phyloP scores from a whole-genome alignment of 2,888 invertebrate species.

The Cantharis flavilabris region DNA sequence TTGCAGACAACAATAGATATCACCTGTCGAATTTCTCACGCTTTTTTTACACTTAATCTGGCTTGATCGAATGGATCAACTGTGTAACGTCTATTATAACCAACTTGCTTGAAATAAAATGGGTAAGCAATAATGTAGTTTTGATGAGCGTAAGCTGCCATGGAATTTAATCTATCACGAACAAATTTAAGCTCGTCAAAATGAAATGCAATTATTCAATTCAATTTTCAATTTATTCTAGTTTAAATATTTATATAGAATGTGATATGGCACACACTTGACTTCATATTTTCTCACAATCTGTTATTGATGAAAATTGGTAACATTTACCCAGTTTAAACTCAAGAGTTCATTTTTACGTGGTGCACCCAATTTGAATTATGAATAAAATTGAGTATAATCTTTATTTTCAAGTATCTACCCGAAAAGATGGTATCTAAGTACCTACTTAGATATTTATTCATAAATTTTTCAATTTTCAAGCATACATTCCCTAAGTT shows the following conservation, averaged over 20 bases:
- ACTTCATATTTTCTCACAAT: background rate
- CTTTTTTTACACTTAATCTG: conserved; percentile 28
- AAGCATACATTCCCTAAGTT: background rate
- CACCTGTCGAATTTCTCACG: conserved; percentile 29
- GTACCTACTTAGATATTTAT: background rate
- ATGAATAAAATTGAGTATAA: background rate
- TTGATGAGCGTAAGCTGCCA: conserved; percentile 20
- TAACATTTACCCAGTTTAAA: background rate
- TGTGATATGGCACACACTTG: background rate
- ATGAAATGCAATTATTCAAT: background rate
- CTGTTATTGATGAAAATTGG: background rate
- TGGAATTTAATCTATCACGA: conserved; percentile 15
- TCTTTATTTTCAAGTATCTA: background rate
- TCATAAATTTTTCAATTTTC: background rate
- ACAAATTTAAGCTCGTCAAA: background rate
- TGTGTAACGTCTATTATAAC: conserved; percentile 23
- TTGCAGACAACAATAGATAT: conserved; percentile 25
- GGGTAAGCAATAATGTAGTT: conserved; percentile 21
- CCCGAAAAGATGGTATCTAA: background rate
- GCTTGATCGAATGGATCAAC: conserved; percentile 23
- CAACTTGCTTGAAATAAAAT: conserved; percentile 17
- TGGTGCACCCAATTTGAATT: background rate
- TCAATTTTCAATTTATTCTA: background rate
- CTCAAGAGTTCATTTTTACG: background rate
- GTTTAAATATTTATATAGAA: background rate